Conservation (phyloP, 2,113 vertebrate genomes). For the Spilogale gracilis region DNA sequence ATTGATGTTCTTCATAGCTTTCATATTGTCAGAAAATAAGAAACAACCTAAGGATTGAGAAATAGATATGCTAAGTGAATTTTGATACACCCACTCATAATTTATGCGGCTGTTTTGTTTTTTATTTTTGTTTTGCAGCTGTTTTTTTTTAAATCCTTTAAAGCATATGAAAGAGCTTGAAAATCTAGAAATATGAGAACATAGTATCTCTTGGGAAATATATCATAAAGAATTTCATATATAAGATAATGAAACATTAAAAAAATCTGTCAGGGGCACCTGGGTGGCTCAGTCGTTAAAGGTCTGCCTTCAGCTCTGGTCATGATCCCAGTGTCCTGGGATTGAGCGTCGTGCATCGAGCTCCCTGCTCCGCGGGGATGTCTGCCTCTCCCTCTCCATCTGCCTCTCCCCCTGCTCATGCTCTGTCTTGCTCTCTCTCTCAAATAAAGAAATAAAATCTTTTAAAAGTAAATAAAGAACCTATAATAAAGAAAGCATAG, state of each 20-base stretch:
- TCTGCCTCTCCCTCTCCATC: too few species aligned
- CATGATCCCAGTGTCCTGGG: too few species aligned
- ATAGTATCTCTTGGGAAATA: neutral
- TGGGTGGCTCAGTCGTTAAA: too few species aligned
- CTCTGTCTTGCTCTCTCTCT: too few species aligned
- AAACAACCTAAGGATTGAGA: conserved; percentile 32
- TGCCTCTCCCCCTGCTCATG: too few species aligned
- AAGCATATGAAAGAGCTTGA: conserved; percentile 15
- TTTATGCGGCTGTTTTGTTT: neutral
- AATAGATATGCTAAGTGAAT: conserved; percentile 7
- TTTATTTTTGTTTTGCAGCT: neutral
- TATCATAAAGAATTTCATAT: conserved; percentile 42
- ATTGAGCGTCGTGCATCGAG: too few species aligned
- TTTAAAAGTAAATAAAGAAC: neutral
- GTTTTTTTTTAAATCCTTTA: neutral
- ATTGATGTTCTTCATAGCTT: neutral
- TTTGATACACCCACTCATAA: conserved; percentile 17
- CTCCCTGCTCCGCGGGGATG: too few species aligned
- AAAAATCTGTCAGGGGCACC: neutral
- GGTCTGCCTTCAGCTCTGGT: too few species aligned
- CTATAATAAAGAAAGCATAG: neutral
- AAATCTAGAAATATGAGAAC: conserved; percentile 7
- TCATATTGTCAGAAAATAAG: conserved; percentile 14
- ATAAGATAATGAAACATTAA: neutral
- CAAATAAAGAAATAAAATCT: too few species aligned